phyloP scores from a whole-genome alignment of 2,888 invertebrate species.

The Macrophya annulata region DNA sequence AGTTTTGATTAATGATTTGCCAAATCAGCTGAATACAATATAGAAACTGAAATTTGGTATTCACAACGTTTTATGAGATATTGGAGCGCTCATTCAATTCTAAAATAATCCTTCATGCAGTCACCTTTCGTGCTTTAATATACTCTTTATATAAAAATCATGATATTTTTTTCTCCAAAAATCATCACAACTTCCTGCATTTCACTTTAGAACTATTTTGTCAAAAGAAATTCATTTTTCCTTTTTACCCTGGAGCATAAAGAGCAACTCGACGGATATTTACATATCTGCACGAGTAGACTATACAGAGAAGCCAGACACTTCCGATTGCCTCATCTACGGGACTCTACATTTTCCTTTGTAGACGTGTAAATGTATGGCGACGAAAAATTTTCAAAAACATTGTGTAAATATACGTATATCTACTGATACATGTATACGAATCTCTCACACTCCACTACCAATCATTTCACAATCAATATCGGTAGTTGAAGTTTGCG shows the following conservation, averaged over 20 bases:
- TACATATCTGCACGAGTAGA: conserved; percentile 27
- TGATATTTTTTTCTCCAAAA: neutral
- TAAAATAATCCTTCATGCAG: neutral
- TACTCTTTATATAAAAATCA: neutral
- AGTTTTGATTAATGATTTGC: conserved; percentile 52
- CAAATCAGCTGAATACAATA: conserved; percentile 25
- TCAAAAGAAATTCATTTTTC: neutral
- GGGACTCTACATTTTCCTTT: neutral
- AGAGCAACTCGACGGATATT: neutral
- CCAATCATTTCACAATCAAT: neutral
- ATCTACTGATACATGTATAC: neutral
- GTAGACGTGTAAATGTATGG: neutral
- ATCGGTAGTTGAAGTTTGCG: neutral
- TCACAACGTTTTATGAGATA: conserved; percentile 15
- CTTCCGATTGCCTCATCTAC: conserved; percentile 49
- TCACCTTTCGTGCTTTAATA: neutral
- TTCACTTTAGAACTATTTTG: neutral
- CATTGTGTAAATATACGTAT: neutral
- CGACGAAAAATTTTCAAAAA: neutral
- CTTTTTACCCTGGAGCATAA: neutral
- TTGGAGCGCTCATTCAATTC: neutral
- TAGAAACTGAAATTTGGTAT: conserved; percentile 19
- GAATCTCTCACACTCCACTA: neutral
- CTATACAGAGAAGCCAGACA: conserved; percentile 24
- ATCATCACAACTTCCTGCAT: neutral